A percentile compares a stretch with the other conserved stretches of the same genome.
Evolutionary conservation across 37 sponge, comb jelly and placozoan species (phyloP).

Genomic region (Spongilla lacustris): DNA sequence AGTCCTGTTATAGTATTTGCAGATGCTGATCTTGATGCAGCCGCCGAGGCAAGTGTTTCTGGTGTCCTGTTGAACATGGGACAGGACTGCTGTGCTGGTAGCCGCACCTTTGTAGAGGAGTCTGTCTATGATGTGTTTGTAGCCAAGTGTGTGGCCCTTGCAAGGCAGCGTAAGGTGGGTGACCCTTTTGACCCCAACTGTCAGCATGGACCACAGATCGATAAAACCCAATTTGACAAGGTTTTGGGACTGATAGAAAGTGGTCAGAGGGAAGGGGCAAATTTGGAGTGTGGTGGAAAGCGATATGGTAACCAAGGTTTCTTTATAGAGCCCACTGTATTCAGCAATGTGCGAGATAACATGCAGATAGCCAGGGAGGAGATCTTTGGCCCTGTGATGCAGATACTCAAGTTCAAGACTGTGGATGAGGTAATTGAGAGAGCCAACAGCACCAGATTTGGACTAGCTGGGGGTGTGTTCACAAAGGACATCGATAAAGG

Average conservation of each 20-base stretch:
- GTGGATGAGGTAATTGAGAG: slow-evolving; percentile 89
- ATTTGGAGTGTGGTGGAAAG: slow-evolving; percentile 82
- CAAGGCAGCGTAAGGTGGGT: slow-evolving; percentile 68
- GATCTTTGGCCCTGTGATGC: slow-evolving; percentile 97
- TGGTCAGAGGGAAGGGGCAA: slow-evolving; percentile 88
- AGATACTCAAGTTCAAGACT: slow-evolving; percentile 88
- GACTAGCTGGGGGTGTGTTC: slow-evolving; percentile 87
- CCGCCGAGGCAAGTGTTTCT: slow-evolving; percentile 73
- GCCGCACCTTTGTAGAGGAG: slow-evolving; percentile 85
- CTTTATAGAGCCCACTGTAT: slow-evolving; percentile 93
- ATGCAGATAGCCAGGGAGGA: slow-evolving; percentile 94
- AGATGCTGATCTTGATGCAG: slow-evolving; percentile 87
- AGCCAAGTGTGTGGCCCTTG: slow-evolving; percentile 61
- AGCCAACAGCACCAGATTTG: slow-evolving; percentile 84
- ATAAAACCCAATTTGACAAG: slow-evolving; percentile 85
- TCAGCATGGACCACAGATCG: slow-evolving; percentile 90
- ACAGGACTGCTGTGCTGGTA: slow-evolving; percentile 91
- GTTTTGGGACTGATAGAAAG: slow-evolving; percentile 85
- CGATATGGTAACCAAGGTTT: slow-evolving; percentile 87
- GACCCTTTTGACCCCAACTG: slow-evolving; percentile 69
- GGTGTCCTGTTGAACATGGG: slow-evolving; percentile 90
- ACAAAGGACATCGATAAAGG: slow-evolving; percentile 80
- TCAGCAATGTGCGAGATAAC: slow-evolving; percentile 81
- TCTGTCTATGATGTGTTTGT: slow-evolving; percentile 93
- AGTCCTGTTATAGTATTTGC: slow-evolving; percentile 88